Conservation (phyloP, 2,888 invertebrate genomes). For the Andrena trimmerana region DNA sequence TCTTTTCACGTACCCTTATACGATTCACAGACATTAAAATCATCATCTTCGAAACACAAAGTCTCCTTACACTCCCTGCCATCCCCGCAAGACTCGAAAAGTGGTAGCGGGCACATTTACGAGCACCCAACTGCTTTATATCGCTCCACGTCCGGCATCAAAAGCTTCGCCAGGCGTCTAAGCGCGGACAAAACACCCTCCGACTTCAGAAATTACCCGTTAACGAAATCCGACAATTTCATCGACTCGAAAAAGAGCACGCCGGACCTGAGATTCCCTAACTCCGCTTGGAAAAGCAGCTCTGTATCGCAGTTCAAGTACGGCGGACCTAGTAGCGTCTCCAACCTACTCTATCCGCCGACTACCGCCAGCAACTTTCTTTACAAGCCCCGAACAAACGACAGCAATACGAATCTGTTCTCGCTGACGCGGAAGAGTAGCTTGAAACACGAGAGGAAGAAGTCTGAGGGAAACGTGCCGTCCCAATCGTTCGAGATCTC, state of each 20-base stretch:
- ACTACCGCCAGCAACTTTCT: slow-evolving; percentile 80
- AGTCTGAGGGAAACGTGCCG: slow-evolving; percentile 21
- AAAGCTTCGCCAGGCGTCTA: slow-evolving; percentile 66
- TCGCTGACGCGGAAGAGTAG: slow-evolving; percentile 72
- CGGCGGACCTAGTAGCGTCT: slow-evolving; percentile 60
- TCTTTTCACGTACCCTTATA: slow-evolving; percentile 83
- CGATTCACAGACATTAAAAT: slow-evolving; percentile 78
- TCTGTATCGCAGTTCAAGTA: slow-evolving; percentile 59
- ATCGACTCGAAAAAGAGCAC: slow-evolving; percentile 75
- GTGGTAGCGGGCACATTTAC: slow-evolving; percentile 70
- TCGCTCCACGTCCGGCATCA: slow-evolving; percentile 73
- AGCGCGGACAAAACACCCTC: slow-evolving; percentile 72
- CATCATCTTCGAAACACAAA: slow-evolving; percentile 72
- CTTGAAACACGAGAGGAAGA: slow-evolving; percentile 56
- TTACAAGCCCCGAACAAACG: slow-evolving; percentile 74
- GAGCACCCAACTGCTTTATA: slow-evolving; percentile 76
- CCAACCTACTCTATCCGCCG: slow-evolving; percentile 71
- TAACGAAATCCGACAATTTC: slow-evolving; percentile 70
- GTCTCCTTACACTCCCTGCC: slow-evolving; percentile 75
- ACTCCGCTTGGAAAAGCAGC: slow-evolving; percentile 63
- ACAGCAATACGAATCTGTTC: slow-evolving; percentile 78
- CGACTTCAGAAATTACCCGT: slow-evolving; percentile 70
- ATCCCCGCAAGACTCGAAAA: slow-evolving; percentile 70
- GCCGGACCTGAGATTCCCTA: slow-evolving; percentile 74
- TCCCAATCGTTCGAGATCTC: slow-evolving; percentile 53